Evolutionary conservation across 2,888 invertebrate genomes (phyloP).

Genomic region (Lapara coniferarum): DNA sequence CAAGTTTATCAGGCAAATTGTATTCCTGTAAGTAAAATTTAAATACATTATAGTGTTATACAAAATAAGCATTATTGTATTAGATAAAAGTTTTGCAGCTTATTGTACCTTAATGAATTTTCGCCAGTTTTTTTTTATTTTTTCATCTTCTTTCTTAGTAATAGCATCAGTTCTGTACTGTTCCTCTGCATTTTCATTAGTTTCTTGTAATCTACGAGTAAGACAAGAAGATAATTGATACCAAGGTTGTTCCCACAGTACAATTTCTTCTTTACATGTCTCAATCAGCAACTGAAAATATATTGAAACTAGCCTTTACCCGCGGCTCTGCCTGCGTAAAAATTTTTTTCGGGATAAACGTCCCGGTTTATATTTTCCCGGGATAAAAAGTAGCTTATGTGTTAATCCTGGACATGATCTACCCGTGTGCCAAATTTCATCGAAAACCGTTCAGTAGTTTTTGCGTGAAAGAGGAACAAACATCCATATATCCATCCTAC

Average conservation of each 20-base stretch:
- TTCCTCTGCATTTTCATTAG: constrained; percentile 36
- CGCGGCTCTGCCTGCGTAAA: too few species aligned
- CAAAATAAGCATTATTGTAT: too few species aligned
- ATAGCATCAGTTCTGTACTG: constrained; percentile 55
- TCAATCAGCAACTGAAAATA: constrained; percentile 52
- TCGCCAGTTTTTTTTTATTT: constrained; percentile 62
- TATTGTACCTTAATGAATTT: constrained; percentile 58
- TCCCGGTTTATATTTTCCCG: too few species aligned
- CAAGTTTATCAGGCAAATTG: constrained; percentile 61
- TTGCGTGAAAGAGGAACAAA: too few species aligned
- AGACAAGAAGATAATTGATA: constrained; percentile 58
- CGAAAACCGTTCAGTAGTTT: too few species aligned
- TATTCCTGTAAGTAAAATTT: constrained; percentile 51
- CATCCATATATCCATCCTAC: too few species aligned
- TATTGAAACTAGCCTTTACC: not conserved
- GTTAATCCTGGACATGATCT: too few species aligned
- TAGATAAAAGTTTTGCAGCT: too few species aligned
- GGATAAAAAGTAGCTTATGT: too few species aligned
- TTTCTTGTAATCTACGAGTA: constrained; percentile 48
- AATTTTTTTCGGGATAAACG: too few species aligned
- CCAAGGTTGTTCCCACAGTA: constrained; percentile 72
- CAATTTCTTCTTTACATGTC: constrained; percentile 44
- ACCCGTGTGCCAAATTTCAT: too few species aligned
- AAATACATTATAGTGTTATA: constrained; percentile 1
- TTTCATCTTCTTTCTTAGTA: constrained; percentile 57